Evolutionary conservation across 1,140 invertebrate genomes (phyloP).

Genomic region (Acarapis woodi): DNA sequence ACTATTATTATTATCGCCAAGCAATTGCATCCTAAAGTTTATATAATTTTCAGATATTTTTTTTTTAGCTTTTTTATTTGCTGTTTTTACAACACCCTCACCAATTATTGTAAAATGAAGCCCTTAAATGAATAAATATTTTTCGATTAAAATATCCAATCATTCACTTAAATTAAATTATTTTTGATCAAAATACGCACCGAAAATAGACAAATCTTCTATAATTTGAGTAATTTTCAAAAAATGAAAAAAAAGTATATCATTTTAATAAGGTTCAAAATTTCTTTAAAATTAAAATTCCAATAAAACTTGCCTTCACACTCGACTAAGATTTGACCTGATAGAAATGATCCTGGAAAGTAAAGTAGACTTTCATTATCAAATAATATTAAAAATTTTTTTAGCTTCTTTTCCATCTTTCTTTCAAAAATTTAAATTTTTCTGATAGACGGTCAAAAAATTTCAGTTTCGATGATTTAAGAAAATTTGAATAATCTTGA

Average conservation of each 20-base stretch:
- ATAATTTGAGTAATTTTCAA: too few relatives aligned
- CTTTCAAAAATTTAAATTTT: too few relatives aligned
- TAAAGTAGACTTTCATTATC: conserved; percentile 73
- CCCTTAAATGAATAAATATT: conserved; percentile 28
- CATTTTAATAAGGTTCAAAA: background rate
- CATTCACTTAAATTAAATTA: too few relatives aligned
- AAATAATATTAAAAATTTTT: conserved; percentile 73
- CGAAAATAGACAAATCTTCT: too few relatives aligned
- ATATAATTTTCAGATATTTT: conserved; percentile 71
- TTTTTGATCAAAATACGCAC: too few relatives aligned
- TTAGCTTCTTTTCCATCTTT: conserved; percentile 28
- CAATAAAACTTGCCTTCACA: conserved; percentile 37
- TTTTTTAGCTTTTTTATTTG: conserved; percentile 45
- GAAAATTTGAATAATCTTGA: too few relatives aligned
- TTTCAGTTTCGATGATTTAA: too few relatives aligned
- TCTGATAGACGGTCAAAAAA: too few relatives aligned
- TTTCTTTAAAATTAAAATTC: background rate
- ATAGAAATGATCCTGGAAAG: conserved; percentile 62
- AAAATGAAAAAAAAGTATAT: too few relatives aligned
- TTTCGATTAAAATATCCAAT: too few relatives aligned
- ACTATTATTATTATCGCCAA: too few relatives aligned
- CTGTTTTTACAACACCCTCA: conserved; percentile 54
- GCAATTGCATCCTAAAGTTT: conserved; percentile 65
- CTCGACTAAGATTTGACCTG: conserved; percentile 62
- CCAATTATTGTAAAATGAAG: conserved; percentile 77